Base-by-base conservation (phyloP, 1,140 invertebrate species). In the Lepeophtheirus salmonis region DNA sequence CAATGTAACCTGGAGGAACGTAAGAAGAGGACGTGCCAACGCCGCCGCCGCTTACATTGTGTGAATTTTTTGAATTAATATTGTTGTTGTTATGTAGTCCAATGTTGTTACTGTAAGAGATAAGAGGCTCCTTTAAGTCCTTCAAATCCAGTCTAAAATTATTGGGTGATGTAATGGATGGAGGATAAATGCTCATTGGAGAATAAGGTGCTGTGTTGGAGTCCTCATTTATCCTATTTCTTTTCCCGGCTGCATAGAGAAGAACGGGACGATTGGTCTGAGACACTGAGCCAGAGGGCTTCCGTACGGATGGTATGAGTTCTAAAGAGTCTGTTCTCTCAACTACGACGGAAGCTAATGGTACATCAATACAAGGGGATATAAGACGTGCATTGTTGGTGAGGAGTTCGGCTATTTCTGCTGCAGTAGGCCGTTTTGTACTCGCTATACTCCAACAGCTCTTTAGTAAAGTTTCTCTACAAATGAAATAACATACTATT, bases 321-420 rank as follows among this genome's bases (percentile, higher is more conserved):
- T 80, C 78, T 20, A 80, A 63, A 25, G 78, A 74, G 30, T 75
- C 75, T 0, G 74, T 75, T 60, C 78, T 75, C 52, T 73, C 72
- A 50, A 84, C 72, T 65, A 82, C 78, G 0, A 87, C 79, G 54
- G 81, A 81, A 1, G 81, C 74, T 3, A 79, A 67, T 0, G 86
- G 86, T 17, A 81, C 77, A 67, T 89, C 86, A 2, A 89, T 70
- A 66, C 83, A 84, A 0, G 88, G 86, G 3, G 77, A 72, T 14
- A 91, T 71, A 4, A 90, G 75, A n/a, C 80, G 75, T 3, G 83
- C 80, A 69, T 82, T 80, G 63, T 79, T 81, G 0, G 80, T 80
- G 21, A 92, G 72, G 63, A 83, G 81, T 60, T 86, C 85, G 0
- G 86, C 81, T 24, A 90, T 80, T 69, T 85, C 82, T 0, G 76